These are phyloP conservation scores for Chaunax sp. DNA, from an alignment of 2,797 vertebrate species.

Conservation along the genomic window DNA sequence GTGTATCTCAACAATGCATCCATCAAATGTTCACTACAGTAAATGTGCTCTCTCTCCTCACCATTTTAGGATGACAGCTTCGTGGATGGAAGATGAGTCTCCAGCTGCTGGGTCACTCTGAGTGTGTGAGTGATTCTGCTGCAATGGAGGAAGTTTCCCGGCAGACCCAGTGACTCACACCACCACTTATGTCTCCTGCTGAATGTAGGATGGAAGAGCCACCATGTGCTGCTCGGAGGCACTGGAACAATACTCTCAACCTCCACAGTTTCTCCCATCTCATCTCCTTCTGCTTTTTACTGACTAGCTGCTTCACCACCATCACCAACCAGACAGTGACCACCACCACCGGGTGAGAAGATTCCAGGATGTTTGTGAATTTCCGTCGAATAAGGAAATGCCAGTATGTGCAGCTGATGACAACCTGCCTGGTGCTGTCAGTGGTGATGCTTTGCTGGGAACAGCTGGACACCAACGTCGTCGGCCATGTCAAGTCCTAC, in stretches of 20 bases:
- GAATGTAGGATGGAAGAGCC: constrained; percentile 71
- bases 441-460: constrained; percentile 90
- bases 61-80: neutral
- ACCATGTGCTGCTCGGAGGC: constrained; percentile 44
- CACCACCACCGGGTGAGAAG: constrained; percentile 26
- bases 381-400: constrained; percentile 86
- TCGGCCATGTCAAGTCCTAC: constrained; percentile 90
- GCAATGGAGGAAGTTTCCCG: constrained; percentile 22
- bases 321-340: constrained; percentile 61
- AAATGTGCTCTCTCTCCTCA: constrained; percentile 30
- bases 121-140: neutral
- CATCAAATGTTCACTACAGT: neutral
- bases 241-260: constrained; percentile 37
- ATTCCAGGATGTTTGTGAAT: constrained; percentile 87
- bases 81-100: constrained; percentile 31
- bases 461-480: constrained; percentile 81
- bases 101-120: neutral
- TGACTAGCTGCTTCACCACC: constrained; percentile 12
- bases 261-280: constrained; percentile 1
- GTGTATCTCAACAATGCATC: neutral
- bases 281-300: neutral
- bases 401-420: constrained; percentile 86
- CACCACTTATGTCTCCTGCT: constrained; percentile 8
- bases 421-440: constrained; percentile 88
- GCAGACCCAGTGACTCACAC: constrained; percentile 30